These are phyloP conservation scores for Schizopygopsis malacanthus DNA, from an alignment of 2,797 vertebrate genomes.

Conservation along the genomic window DNA sequence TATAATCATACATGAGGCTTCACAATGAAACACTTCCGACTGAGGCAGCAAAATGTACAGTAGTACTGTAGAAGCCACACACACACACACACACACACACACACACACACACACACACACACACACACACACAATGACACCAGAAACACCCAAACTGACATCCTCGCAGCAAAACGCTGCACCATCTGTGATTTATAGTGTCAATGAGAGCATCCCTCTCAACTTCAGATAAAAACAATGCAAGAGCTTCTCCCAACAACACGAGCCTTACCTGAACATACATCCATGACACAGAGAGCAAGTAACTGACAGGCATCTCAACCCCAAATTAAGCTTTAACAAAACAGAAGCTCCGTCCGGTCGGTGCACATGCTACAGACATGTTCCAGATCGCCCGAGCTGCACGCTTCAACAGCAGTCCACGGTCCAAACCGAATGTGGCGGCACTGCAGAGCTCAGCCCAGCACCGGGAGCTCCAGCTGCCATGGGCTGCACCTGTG, in stretches of 20 bases:
- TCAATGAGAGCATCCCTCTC: slow-evolving; percentile 11
- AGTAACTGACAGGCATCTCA: slow-evolving; percentile 77
- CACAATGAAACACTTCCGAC: slow-evolving; percentile 50
- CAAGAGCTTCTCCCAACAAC: background rate
- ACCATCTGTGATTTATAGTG: slow-evolving; percentile 34
- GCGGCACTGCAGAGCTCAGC: slow-evolving; percentile 39
- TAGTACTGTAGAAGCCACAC: slow-evolving; percentile 17
- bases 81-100: slow-evolving; percentile 14
- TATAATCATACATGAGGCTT: slow-evolving; percentile 53
- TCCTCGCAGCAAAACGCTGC: slow-evolving; percentile 10
- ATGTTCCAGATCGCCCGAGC: slow-evolving; percentile 56
- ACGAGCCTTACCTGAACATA: slow-evolving; percentile 75
- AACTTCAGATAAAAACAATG: slow-evolving; percentile 20
- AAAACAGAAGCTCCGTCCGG: slow-evolving; percentile 54
- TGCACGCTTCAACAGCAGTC: slow-evolving; percentile 59
- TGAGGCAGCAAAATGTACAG: slow-evolving; percentile 33
- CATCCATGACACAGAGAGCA: slow-evolving; percentile 70
- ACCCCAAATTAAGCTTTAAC: slow-evolving; percentile 66
- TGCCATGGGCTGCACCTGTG: slow-evolving; percentile 42
- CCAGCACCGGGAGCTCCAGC: slow-evolving; percentile 35
- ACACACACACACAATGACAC: slow-evolving; percentile 8
- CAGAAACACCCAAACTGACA: slow-evolving; percentile 20
- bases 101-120: slow-evolving; percentile 24
- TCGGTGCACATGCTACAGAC: slow-evolving; percentile 49
- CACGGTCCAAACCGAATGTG: slow-evolving; percentile 53